phyloP scores from a whole-genome alignment of 2,888 invertebrate species.

The Drosophila putrida region DNA sequence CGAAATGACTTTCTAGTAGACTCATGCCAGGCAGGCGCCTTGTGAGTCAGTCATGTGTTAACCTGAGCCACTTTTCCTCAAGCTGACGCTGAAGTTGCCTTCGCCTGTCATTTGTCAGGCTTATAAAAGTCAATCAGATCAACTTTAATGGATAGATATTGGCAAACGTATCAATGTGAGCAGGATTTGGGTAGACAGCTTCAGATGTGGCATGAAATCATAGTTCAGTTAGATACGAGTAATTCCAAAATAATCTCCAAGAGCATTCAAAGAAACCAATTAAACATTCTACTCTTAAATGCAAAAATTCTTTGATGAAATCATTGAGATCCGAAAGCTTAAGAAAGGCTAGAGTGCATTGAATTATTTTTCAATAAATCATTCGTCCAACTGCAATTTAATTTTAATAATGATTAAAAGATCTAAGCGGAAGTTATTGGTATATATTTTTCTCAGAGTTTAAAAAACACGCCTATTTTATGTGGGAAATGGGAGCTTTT shows the following conservation, averaged over 20 bases:
- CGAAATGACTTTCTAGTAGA: slow-evolving; percentile 20
- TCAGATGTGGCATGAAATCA: slow-evolving; percentile 9
- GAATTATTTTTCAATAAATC: no score
- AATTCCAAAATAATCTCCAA: neutral
- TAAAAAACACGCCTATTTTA: no score
- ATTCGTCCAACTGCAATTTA: no score
- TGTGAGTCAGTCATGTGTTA: slow-evolving; percentile 48
- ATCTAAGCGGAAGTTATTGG: no score
- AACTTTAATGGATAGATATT: slow-evolving; percentile 27
- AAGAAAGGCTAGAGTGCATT: no score
- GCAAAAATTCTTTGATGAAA: neutral
- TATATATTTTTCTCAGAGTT: no score
- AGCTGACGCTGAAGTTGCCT: neutral
- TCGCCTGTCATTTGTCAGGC: slow-evolving; percentile 64
- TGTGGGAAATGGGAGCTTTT: no score
- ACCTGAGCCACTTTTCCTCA: slow-evolving; percentile 24
- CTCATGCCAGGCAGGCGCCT: slow-evolving; percentile 27
- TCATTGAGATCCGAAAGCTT: neutral
- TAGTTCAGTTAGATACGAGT: neutral
- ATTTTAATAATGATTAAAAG: no score
- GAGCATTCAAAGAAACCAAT: neutral
- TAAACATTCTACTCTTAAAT: neutral
- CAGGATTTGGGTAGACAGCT: slow-evolving; percentile 6
- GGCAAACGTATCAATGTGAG: slow-evolving; percentile 12
- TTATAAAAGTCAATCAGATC: slow-evolving; percentile 65